These are phyloP conservation scores for Orgyia antiqua DNA, from an alignment of 2,888 invertebrate species.

Conservation along the genomic window DNA sequence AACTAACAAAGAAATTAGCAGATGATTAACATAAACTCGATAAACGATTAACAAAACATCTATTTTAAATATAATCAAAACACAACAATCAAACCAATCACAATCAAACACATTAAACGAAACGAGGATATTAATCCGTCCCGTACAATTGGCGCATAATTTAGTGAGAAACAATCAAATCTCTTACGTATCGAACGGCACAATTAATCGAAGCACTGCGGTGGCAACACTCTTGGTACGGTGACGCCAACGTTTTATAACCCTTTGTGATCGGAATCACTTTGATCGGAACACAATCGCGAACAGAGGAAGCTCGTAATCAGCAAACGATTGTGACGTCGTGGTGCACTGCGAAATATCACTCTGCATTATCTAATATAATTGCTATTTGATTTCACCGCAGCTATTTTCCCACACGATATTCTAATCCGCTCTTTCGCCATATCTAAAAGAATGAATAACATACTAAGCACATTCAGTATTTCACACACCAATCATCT, in stretches of 20 bases:
- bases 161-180: constrained; percentile 24
- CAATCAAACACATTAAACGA: no score
- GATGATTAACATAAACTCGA: no score
- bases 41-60: no score
- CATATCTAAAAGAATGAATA: no score
- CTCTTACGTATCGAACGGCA: constrained; percentile 32
- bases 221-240: constrained; percentile 35
- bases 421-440: background rate
- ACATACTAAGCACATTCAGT: no score
- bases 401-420: constrained; percentile 2
- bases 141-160: background rate
- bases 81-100: no score
- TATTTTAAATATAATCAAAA: no score
- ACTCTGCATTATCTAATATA: constrained; percentile 27
- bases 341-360: constrained; percentile 30
- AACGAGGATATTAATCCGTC: constrained; percentile 10
- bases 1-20: no score
- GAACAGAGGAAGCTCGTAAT: constrained; percentile 53
- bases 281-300: constrained; percentile 57
- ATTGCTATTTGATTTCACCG: constrained; percentile 4
- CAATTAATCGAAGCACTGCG: constrained; percentile 49
- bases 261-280: constrained; percentile 65
- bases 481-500: no score
- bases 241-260: constrained; percentile 59
- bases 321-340: constrained; percentile 47